Conservation (phyloP, 2,888 invertebrate genomes). For the Torymus aiolomorphi region DNA sequence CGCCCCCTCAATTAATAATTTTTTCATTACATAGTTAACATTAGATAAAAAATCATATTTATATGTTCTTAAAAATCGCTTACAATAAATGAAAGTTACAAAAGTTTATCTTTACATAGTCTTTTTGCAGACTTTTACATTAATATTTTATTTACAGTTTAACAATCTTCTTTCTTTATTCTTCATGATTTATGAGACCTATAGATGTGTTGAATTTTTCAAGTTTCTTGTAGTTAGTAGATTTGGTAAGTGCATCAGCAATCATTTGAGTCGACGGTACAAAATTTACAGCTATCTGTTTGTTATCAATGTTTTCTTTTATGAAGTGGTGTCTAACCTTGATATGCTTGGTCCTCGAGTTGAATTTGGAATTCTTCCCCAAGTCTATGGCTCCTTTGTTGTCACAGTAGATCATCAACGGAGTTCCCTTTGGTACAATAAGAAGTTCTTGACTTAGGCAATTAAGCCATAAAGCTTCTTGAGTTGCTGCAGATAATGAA, state of each 20-base stretch:
- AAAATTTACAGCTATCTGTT: not conserved
- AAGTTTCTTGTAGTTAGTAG: not conserved
- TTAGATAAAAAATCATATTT: no score
- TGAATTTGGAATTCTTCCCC: not conserved
- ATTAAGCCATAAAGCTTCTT: not conserved
- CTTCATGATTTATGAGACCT: no score
- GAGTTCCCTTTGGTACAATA: no score
- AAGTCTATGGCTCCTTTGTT: not conserved
- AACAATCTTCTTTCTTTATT: no score
- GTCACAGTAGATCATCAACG: not conserved
- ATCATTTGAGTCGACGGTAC: not conserved
- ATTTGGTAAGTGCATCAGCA: not conserved
- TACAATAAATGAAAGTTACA: not conserved
- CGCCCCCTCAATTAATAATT: no score
- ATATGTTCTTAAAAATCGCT: not conserved
- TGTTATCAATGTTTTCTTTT: not conserved
- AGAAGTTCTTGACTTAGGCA: not conserved
- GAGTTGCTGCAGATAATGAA: not conserved
- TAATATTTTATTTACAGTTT: no score
- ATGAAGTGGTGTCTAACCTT: not conserved
- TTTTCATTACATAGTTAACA: no score
- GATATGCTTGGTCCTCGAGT: not conserved
- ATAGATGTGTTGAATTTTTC: no score
- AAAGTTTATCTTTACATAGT: not conserved
- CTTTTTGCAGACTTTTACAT: not conserved